A percentile compares a stretch with the other conserved stretches of the same genome.
These are phyloP conservation scores for Drosophila hamatofila DNA, from an alignment of 2,888 invertebrate species.

Conservation along the genomic window DNA sequence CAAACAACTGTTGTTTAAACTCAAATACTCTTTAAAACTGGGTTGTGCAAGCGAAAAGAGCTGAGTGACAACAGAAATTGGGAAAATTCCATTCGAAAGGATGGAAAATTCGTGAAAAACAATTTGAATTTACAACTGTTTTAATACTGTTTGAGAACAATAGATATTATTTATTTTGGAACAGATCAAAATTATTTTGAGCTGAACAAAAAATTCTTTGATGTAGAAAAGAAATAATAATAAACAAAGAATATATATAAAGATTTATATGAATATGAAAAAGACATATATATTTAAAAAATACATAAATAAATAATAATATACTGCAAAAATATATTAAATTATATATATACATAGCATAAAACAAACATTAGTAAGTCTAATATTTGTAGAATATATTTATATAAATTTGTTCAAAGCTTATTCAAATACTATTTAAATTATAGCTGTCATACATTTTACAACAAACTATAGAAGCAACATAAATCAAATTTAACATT, in stretches of 20 bases:
- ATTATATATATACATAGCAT: too few relatives aligned
- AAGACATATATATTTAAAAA: background rate
- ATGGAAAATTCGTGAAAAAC: background rate
- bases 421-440: background rate
- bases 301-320: background rate
- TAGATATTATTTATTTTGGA: background rate
- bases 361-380: too few relatives aligned
- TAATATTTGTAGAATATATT: background rate
- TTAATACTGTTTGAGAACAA: background rate
- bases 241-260: background rate
- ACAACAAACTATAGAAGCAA: background rate
- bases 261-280: background rate
- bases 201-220: background rate
- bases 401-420: background rate
- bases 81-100: background rate
- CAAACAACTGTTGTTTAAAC: constrained; percentile 47
- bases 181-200: background rate
- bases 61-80: background rate
- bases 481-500: background rate
- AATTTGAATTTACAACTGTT: background rate
- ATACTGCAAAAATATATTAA: too few relatives aligned
- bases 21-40: constrained; percentile 9
- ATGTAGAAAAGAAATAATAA: background rate
- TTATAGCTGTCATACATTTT: background rate
- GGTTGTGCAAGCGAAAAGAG: background rate